Percentiles rank a stretch among this genome's conserved stretches.
These are phyloP conservation scores for Tipula lateralis DNA, from an alignment of 2,888 invertebrate genomes.

Conservation along the genomic window DNA sequence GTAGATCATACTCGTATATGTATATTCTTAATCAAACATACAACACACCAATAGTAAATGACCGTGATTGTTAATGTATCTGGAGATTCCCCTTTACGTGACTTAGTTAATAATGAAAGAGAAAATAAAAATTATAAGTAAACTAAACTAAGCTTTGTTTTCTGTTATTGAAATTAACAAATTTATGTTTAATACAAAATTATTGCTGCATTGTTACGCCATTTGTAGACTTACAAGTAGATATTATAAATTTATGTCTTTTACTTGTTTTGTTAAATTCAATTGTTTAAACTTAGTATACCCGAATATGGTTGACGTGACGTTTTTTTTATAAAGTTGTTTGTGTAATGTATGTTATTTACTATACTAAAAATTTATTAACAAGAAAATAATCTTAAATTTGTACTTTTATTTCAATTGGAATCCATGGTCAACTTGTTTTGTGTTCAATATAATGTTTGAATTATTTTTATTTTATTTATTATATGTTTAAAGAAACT, in stretches of 20 bases:
- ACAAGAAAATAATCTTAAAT: conserved; percentile 2
- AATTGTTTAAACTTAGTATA: background rate
- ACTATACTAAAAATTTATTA: conserved; percentile 20
- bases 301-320: background rate
- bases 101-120: background rate
- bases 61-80: background rate
- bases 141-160: background rate
- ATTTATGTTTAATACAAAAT: too few relatives aligned
- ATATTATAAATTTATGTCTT: background rate
- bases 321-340: background rate
- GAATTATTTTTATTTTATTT: background rate
- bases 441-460: background rate
- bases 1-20: background rate
- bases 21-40: background rate
- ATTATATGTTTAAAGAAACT: background rate
- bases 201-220: background rate
- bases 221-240: background rate
- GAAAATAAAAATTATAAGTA: background rate
- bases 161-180: background rate
- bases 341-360: background rate
- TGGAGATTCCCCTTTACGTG: background rate
- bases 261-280: background rate
- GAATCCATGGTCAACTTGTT: conserved; percentile 25
- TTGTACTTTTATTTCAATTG: background rate
- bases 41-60: background rate